Evolutionary conservation across 2,113 vertebrate species (phyloP).

Genomic region (Corythaixoides concolor): DNA sequence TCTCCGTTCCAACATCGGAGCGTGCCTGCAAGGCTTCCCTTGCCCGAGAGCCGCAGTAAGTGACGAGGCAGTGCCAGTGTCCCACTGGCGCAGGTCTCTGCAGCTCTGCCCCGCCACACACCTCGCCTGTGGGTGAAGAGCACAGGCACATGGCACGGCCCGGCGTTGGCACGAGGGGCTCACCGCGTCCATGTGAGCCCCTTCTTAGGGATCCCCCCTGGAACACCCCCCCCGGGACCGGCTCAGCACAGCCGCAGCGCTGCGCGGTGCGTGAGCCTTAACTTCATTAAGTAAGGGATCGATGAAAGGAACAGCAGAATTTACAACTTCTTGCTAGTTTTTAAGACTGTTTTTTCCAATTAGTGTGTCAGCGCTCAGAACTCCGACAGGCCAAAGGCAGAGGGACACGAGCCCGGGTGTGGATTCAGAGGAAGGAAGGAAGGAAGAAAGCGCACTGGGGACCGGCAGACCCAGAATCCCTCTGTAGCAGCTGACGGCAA

Average conservation of each 20-base stretch:
- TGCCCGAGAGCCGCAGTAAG: fast-evolving
- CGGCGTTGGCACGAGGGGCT: too few species aligned
- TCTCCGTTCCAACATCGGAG: fast-evolving
- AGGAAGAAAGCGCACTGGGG: neutral
- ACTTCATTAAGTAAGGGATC: neutral
- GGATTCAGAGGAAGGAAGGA: fast-evolving
- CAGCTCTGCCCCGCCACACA: neutral
- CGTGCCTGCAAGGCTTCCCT: neutral
- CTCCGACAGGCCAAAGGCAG: neutral
- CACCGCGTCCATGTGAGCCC: too few species aligned
- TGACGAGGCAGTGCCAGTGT: neutral
- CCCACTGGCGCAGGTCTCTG: neutral
- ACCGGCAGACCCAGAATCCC: neutral
- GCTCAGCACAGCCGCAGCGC: neutral
- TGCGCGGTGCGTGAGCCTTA: fast-evolving
- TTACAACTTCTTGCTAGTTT: neutral
- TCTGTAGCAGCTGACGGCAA: slow-evolving; percentile 2
- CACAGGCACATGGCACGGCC: too few species aligned
- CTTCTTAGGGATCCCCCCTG: neutral
- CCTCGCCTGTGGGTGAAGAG: too few species aligned
- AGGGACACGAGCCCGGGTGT: fast-evolving
- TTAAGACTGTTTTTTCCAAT: neutral
- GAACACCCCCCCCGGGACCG: fast-evolving
- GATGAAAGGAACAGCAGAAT: neutral
- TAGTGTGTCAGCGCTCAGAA: neutral